Evolutionary conservation across 64 coral and sea anemone species (phyloP).

Genomic region (Porites australiensis): DNA sequence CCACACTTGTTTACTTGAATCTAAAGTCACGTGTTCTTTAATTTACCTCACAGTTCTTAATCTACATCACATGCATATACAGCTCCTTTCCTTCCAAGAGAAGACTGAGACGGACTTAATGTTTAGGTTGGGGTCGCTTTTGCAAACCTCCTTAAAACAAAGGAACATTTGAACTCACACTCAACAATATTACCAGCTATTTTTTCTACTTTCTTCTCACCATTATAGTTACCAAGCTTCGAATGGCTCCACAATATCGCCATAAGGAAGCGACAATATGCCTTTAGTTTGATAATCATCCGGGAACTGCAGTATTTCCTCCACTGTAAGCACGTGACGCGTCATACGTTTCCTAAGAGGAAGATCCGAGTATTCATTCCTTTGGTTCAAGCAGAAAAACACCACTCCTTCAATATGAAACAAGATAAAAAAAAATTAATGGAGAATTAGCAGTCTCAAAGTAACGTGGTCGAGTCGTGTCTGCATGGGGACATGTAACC

Average conservation of each 20-base stretch:
- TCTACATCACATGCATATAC: too few relatives aligned
- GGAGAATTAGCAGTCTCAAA: background rate
- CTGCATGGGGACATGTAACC: too few relatives aligned
- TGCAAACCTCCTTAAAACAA: too few relatives aligned
- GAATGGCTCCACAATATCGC: conserved; percentile 98
- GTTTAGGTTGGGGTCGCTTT: too few relatives aligned
- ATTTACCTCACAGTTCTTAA: too few relatives aligned
- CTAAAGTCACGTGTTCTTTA: too few relatives aligned
- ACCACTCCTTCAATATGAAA: background rate
- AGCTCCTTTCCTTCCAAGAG: too few relatives aligned
- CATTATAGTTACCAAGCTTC: conserved; percentile 98
- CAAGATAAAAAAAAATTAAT: background rate
- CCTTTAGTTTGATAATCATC: conserved; percentile 90
- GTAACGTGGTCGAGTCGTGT: too few relatives aligned
- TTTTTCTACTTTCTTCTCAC: conserved; percentile 17
- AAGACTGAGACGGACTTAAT: too few relatives aligned
- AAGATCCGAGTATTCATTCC: conserved; percentile 3
- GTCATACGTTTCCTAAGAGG: conserved; percentile 18
- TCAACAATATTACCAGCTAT: too few relatives aligned
- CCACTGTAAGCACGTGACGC: conserved; percentile 39
- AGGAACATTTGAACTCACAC: too few relatives aligned
- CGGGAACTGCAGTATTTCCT: conserved; percentile 76
- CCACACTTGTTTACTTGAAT: too few relatives aligned
- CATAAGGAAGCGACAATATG: conserved; percentile 92
- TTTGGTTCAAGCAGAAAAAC: conserved; percentile 22